Evolutionary conservation across 2,797 vertebrate genomes (phyloP).

Genomic region (Sebastes jordani): DNA sequence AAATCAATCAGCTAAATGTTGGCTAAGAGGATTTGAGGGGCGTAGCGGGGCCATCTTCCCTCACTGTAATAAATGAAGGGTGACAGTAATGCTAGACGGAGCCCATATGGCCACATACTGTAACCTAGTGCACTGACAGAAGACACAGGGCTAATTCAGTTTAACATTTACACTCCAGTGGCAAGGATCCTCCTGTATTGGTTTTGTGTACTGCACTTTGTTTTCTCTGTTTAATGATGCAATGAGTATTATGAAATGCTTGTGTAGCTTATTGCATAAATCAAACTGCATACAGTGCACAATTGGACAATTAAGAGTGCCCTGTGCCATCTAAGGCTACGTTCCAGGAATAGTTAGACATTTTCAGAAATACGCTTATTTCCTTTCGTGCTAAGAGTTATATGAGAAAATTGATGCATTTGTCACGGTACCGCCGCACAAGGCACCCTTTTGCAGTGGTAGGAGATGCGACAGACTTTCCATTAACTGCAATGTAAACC

Average conservation of each 20-base stretch:
- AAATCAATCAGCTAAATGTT: conserved; percentile 82
- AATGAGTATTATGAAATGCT: conserved; percentile 17
- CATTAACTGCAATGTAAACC: no score
- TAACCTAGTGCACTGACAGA: conserved; percentile 50
- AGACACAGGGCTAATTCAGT: conserved; percentile 60
- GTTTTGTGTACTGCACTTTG: conserved; percentile 34
- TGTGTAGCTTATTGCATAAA: conserved; percentile 12
- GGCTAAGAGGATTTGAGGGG: conserved; percentile 78
- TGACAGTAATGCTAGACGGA: conserved; percentile 76
- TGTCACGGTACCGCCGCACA: no score
- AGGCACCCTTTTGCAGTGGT: no score
- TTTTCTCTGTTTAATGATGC: conserved; percentile 38
- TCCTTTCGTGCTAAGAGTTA: neutral
- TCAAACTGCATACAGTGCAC: neutral
- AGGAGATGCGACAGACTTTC: no score
- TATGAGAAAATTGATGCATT: neutral
- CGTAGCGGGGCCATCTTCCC: conserved; percentile 59
- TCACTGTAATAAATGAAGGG: conserved; percentile 67
- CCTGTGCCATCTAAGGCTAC: neutral
- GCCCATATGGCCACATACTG: conserved; percentile 74
- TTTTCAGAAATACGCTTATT: neutral
- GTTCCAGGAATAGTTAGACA: neutral
- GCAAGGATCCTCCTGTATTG: conserved; percentile 31
- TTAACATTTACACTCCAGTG: conserved; percentile 45
- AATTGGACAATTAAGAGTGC: neutral